Evolutionary conservation across 2,888 invertebrate genomes (phyloP).

Genomic region (Calliphora vomitoria): DNA sequence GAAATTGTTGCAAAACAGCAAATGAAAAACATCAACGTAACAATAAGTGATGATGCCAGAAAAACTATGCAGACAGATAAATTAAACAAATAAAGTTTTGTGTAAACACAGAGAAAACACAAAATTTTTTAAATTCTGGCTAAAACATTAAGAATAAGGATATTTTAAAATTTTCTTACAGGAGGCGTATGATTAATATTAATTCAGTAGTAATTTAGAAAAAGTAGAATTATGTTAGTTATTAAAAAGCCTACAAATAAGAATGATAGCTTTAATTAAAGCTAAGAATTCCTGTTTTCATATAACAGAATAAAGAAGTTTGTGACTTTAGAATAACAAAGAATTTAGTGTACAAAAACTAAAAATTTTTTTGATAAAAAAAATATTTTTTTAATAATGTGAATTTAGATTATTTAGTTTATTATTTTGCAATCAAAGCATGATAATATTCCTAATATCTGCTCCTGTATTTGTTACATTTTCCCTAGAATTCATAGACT

Average conservation of each 20-base stretch:
- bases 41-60: background rate
- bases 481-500: no score
- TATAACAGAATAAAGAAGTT: background rate
- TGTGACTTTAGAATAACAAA: no score
- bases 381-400: no score
- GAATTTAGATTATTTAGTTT: no score
- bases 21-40: background rate
- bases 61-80: constrained; percentile 12
- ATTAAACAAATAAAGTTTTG: background rate
- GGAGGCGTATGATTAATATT: constrained; percentile 7
- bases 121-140: background rate
- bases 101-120: background rate
- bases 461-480: no score
- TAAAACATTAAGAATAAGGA: background rate
- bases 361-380: no score
- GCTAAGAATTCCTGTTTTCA: background rate
- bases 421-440: no score
- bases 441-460: no score
- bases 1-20: background rate
- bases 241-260: background rate
- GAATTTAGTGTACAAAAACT: no score
- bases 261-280: background rate
- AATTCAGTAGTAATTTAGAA: background rate
- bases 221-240: background rate
- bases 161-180: background rate